Base-by-base conservation (phyloP, 2,113 vertebrate genomes). In the Sardina pilchardus region DNA sequence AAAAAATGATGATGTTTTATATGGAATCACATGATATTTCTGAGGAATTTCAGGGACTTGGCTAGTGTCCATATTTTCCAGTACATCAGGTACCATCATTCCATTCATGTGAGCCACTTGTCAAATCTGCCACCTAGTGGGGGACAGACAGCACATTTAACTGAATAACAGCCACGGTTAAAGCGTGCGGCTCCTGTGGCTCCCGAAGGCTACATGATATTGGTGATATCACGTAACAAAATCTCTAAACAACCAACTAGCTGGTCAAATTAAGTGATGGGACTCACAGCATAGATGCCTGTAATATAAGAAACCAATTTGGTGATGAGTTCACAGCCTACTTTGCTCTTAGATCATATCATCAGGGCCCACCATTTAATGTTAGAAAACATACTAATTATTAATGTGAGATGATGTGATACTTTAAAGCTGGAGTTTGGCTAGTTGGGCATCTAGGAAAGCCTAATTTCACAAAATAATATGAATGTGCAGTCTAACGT, bases 91-190 rank as follows among this genome's bases (percentile, higher is more conserved):
- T 45, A 78, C 71, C 50, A 39, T 17, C 48, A 85, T n/a, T 1
- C 21, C 67, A 82, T 78, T 85, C 21, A 30, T 34, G 59, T 21
- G 6, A 24, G 19, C 34, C 16, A 21, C 1, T 85, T 88, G 84
- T 30, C 81, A 83, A 83, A 85, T 30, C 84, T 88, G 36, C 84
- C 87, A 85, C 48, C 87, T 88, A 88, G 87, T 88, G 87, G 71
- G 34, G 12, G 36, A 67, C 19, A 30, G 9, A 71, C 2, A n/a
- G 9, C 63, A 30, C n/a, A 30, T 30, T 71, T 10, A 30, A 26
- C 9, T 12, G 9, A n/a, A 30, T n/a, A 71, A 26, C 63, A 30
- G 63, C 63, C 7, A 1, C 8, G 63, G 4, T 71, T 12, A 9
- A 71, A 71, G n/a, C 34, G 63, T 26, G n/a, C 1, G 0, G 48